These are phyloP conservation scores for Lymantria monacha DNA, from an alignment of 2,888 invertebrate genomes.

Conservation along the genomic window DNA sequence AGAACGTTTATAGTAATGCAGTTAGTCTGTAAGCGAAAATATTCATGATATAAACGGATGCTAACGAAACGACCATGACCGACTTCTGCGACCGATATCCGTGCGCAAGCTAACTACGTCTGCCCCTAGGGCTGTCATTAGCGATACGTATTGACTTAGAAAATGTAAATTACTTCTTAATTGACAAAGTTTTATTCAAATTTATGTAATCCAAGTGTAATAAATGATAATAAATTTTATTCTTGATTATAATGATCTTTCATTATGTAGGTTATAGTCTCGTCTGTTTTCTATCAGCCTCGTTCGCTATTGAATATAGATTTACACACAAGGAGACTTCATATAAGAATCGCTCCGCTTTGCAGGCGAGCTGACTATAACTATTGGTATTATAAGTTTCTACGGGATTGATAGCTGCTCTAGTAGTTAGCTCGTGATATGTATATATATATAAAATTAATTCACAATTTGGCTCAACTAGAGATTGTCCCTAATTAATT, in stretches of 20 bases:
- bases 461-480: too few relatives aligned
- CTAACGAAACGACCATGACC: slow-evolving; percentile 59
- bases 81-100: slow-evolving; percentile 63
- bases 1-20: background rate
- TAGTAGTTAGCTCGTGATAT: too few relatives aligned
- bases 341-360: too few relatives aligned
- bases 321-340: too few relatives aligned
- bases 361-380: too few relatives aligned
- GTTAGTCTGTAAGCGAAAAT: background rate
- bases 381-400: too few relatives aligned
- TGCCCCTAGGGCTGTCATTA: slow-evolving; percentile 28
- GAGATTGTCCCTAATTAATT: too few relatives aligned
- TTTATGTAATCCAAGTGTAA: slow-evolving; percentile 3
- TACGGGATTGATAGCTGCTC: too few relatives aligned
- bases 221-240: background rate
- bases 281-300: background rate
- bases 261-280: background rate
- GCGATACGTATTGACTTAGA: slow-evolving; percentile 8
- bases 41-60: slow-evolving; percentile 10
- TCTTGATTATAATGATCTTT: background rate
- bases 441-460: too few relatives aligned
- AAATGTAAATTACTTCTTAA: slow-evolving; percentile 9
- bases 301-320: too few relatives aligned
- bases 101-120: slow-evolving; percentile 33
- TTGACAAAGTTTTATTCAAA: slow-evolving; percentile 6